Evolutionary conservation across 2,888 invertebrate species (phyloP).

Genomic region (Caenorhabditis sp.): DNA sequence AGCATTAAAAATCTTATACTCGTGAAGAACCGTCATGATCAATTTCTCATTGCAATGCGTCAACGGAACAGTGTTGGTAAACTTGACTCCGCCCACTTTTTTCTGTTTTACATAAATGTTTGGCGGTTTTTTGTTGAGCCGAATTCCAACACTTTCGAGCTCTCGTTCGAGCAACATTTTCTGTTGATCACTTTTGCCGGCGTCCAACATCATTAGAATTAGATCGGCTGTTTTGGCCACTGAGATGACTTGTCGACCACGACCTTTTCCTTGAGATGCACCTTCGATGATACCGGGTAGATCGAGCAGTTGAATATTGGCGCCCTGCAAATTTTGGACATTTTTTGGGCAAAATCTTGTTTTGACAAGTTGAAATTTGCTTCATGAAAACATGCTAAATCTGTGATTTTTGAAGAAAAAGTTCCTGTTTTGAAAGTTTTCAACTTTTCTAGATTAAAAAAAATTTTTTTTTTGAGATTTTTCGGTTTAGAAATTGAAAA

Average conservation of each 20-base stretch:
- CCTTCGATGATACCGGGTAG: slow-evolving; percentile 99
- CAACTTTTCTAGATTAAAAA: too few species aligned
- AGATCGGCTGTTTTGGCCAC: slow-evolving; percentile 97
- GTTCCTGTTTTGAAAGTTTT: too few species aligned
- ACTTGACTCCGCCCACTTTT: slow-evolving; percentile 84
- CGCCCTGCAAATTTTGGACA: slow-evolving; percentile 88
- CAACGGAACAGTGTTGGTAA: slow-evolving; percentile 92
- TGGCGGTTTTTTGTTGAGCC: slow-evolving; percentile 91
- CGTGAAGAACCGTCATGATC: slow-evolving; percentile 96
- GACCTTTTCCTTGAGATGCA: slow-evolving; percentile 81
- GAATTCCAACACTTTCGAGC: slow-evolving; percentile 94
- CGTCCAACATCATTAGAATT: slow-evolving; percentile 98
- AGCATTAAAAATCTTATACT: slow-evolving; percentile 82
- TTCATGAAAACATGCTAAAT: too few species aligned
- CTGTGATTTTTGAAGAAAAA: too few species aligned
- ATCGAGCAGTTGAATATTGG: slow-evolving; percentile 96
- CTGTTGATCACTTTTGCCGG: slow-evolving; percentile 96
- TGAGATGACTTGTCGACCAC: slow-evolving; percentile 83
- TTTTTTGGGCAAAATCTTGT: too few species aligned
- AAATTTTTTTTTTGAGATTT: too few species aligned
- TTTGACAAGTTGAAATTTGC: too few species aligned
- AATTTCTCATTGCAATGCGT: slow-evolving; percentile 94
- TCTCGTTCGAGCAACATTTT: slow-evolving; percentile 83
- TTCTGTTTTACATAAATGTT: slow-evolving; percentile 96
- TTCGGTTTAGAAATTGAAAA: too few species aligned